Conservation (phyloP, 2,797 vertebrate genomes). For the Cheirogaleus major region DNA sequence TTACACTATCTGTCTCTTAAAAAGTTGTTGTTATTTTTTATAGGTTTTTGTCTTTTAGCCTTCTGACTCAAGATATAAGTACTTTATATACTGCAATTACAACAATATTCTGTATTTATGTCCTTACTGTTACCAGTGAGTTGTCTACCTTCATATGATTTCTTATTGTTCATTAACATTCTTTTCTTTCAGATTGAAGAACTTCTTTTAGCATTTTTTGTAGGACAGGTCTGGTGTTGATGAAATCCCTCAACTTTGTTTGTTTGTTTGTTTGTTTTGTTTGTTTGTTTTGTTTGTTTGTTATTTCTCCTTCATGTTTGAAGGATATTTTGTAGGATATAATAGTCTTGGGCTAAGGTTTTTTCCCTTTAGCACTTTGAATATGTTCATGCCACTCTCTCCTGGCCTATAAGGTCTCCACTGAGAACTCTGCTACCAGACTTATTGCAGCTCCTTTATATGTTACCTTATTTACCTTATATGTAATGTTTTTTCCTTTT, state of each 20-base stretch:
- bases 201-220: not conserved
- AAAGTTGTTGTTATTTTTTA: not conserved
- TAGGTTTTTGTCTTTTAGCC: not conserved
- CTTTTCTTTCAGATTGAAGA: not conserved
- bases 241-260: not conserved
- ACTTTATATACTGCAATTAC: not conserved
- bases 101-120: not conserved
- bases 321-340: not conserved
- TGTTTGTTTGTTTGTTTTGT: not conserved
- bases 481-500: not conserved
- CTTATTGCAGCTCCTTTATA: not conserved
- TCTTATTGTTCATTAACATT: not conserved
- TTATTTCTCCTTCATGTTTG: not conserved
- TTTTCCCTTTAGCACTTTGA: not conserved
- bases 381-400: not conserved
- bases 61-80: not conserved
- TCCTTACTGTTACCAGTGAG: not conserved
- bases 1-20: not conserved
- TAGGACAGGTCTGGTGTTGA: not conserved
- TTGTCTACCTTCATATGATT: not conserved
- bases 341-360: not conserved
- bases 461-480: not conserved
- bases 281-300: too few relatives aligned
- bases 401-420: not conserved
- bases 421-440: not conserved